phyloP scores from a whole-genome alignment of 1,140 invertebrate genomes.

The Ditylenchus dipsaci region DNA sequence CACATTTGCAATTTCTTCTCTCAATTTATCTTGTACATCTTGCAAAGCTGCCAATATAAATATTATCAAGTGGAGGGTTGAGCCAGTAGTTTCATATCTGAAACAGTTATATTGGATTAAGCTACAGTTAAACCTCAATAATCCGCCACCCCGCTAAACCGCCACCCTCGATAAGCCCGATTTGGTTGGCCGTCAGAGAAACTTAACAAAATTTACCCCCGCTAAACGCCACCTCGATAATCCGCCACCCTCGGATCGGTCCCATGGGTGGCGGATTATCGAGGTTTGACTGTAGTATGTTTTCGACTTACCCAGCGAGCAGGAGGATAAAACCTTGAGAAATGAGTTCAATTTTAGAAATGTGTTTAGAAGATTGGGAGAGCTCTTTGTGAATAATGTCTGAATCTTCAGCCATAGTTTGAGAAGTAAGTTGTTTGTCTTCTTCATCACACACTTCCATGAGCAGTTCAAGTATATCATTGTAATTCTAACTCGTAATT shows the following conservation, averaged over 20 bases:
- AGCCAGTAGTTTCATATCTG: conserved; percentile 55
- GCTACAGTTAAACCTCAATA: too few species aligned
- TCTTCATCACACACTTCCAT: conserved; percentile 24
- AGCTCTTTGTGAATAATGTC: conserved; percentile 18
- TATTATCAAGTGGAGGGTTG: conserved; percentile 39
- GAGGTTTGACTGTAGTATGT: not conserved
- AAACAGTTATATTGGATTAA: not conserved
- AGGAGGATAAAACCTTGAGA: conserved; percentile 22
- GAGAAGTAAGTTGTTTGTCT: not conserved
- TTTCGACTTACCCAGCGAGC: conserved; percentile 10
- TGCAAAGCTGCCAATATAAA: conserved; percentile 52
- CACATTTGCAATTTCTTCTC: conserved; percentile 16
- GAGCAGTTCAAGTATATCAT: conserved; percentile 31
- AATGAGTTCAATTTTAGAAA: conserved; percentile 21
- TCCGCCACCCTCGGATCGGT: too few species aligned
- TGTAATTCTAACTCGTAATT: conserved; percentile 26
- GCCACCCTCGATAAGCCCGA: too few species aligned
- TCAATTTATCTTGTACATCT: conserved; percentile 47
- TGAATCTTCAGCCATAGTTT: conserved; percentile 2
- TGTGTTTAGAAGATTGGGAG: not conserved
- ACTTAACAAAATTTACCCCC: too few species aligned
- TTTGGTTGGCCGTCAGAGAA: too few species aligned
- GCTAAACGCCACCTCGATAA: too few species aligned
- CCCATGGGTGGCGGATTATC: too few species aligned
- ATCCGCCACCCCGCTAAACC: too few species aligned